Evolutionary conservation across 23 tunicate species (phyloP), one percentile per base, ranked within the genome.

Genomic region (Diplosoma virens): DNA sequence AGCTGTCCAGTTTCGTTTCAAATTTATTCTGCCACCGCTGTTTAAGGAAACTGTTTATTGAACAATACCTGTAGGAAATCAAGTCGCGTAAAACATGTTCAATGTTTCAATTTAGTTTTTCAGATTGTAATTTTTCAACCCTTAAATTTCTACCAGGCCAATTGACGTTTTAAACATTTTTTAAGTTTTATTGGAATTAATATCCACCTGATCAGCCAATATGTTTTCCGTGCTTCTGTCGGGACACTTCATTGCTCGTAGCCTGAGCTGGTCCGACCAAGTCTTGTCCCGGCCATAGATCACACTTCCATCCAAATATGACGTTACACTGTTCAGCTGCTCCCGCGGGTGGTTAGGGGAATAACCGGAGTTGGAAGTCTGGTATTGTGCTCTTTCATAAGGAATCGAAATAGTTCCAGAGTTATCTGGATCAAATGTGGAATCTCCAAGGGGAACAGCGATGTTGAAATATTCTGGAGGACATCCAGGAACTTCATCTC

Each of bases 381-480:
- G 72, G 59, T 84, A 90, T 24, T 83, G 47, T 1, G 90, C 59
- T 31, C 97, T 48, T 37, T 81, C 33, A 32, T 78, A 68, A 0
- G 97, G 97, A 6, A 90, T 84, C 66, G 68, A n/a, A 35, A 47
- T 36, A 37, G 67, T 27, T 32, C 90, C 66, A 27, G 23, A 18
- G 33, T 30, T 2, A 33, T 36, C 60, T 25, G 76, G 46, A 79
- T 84, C 82, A 37, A 78, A 90, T 9, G 9, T n/a, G n/a, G 86
- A 46, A 55, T 90, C 97, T 5, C 65, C 60, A 34, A 56, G 20
- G 0, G 86, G 84, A 27, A 90, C 61, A 0, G 56, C 64, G 14
- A 90, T 73, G 82, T 90, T 90, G 47, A 90, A 90, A 34, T 66
- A 75, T 45, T 90, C 97, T 0, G 90, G 97, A 20, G 97, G 97